These are phyloP conservation scores for Rhinogobius similis DNA, from an alignment of 2,113 vertebrate genomes.

Conservation along the genomic window DNA sequence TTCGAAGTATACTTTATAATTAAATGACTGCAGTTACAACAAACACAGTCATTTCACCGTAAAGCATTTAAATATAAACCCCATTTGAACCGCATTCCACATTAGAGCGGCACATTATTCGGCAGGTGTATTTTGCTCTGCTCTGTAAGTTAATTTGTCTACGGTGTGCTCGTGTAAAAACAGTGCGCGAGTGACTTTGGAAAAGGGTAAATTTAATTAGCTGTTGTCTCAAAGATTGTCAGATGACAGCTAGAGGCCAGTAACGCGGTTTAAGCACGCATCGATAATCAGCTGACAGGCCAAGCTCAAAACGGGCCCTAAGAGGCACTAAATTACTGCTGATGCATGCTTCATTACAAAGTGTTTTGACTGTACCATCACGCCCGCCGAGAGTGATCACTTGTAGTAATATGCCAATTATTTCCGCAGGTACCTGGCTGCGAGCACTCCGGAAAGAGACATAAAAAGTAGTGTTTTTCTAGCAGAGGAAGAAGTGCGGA, in stretches of 20 bases:
- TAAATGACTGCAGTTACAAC: too few relatives aligned
- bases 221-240: slow-evolving; percentile 25
- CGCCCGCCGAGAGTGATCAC: slow-evolving; percentile 21
- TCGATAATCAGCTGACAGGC: slow-evolving; percentile 45
- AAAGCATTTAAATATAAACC: too few relatives aligned
- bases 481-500: not conserved
- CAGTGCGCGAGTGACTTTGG: slow-evolving; percentile 32
- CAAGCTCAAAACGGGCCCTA: slow-evolving; percentile 18
- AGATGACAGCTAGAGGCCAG: slow-evolving; percentile 35
- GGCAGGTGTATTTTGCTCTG: not conserved
- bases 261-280: slow-evolving; percentile 45
- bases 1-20: too few relatives aligned
- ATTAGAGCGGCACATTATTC: not conserved
- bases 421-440: slow-evolving; percentile 21
- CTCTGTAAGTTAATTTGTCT: slow-evolving; percentile 5
- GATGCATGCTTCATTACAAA: slow-evolving; percentile 31
- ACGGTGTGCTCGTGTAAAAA: slow-evolving; percentile 11
- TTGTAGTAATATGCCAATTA: slow-evolving; percentile 28
- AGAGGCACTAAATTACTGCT: slow-evolving; percentile 22
- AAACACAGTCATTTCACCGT: too few relatives aligned
- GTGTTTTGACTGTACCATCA: slow-evolving; percentile 22
- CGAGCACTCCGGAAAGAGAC: not conserved
- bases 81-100: not conserved
- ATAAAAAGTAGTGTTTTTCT: not conserved
- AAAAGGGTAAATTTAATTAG: slow-evolving; percentile 39